Percentiles rank a stretch among this genome's conserved stretches.
phyloP scores from a whole-genome alignment of 2,113 vertebrate species.

The Seriola quinqueradiata region DNA sequence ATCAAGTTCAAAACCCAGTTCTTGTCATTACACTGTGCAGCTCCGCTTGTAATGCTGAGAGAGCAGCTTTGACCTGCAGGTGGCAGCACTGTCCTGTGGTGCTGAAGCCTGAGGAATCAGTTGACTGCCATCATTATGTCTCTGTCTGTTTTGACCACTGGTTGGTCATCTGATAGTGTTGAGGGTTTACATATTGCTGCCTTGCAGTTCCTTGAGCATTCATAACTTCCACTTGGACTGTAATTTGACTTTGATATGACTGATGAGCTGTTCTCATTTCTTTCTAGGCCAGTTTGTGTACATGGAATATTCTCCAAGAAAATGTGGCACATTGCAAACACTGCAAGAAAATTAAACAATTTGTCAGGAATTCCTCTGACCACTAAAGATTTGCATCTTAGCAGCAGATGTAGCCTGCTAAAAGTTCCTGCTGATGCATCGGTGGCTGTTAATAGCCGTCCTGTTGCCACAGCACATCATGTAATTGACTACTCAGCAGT shows the following conservation, averaged over 20 bases:
- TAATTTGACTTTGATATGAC: constrained; percentile 28
- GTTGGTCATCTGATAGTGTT: constrained; percentile 51
- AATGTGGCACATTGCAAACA: not conserved
- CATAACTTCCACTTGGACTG: constrained; percentile 8
- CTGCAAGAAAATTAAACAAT: not conserved
- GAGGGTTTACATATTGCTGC: constrained; percentile 53
- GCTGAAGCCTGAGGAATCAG: not conserved
- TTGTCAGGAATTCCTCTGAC: not conserved
- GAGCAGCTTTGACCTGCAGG: constrained; percentile 53
- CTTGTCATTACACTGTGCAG: not conserved
- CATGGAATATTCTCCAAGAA: not conserved
- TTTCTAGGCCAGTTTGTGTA: not conserved
- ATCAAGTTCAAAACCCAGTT: too few relatives aligned
- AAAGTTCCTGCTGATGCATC: constrained; percentile 65
- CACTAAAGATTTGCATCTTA: constrained; percentile 25
- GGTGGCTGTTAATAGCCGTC: constrained; percentile 68
- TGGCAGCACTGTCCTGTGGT: constrained; percentile 63
- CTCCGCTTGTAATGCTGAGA: not conserved
- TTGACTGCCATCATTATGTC: not conserved
- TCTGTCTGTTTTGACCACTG: constrained; percentile 43
- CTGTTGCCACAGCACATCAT: constrained; percentile 74
- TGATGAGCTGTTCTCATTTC: not conserved
- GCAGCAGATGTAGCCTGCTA: constrained; percentile 32
- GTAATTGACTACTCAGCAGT: constrained; percentile 73
- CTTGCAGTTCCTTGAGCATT: constrained; percentile 18